Percentiles rank a stretch among this genome's conserved stretches.
These are phyloP conservation scores for Aptenodytes forsteri DNA, from an alignment of 2,113 vertebrate species.

Conservation along the genomic window DNA sequence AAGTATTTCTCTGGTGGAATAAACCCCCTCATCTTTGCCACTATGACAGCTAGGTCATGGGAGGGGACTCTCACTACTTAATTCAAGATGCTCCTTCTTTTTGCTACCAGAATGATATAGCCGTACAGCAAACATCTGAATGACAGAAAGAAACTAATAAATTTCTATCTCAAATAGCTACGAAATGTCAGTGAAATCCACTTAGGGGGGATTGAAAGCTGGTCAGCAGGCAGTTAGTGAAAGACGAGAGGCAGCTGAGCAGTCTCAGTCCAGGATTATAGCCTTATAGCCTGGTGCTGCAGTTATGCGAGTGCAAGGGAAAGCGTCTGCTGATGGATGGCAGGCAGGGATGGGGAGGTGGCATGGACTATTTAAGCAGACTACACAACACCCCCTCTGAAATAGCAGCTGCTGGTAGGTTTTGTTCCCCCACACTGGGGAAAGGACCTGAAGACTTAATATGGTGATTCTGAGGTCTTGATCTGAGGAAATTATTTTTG, in stretches of 20 bases:
- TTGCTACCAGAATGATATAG: background rate
- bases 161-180: background rate
- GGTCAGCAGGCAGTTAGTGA: background rate
- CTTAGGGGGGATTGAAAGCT: background rate
- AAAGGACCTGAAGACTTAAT: background rate
- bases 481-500: background rate
- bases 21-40: background rate
- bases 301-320: accelerated
- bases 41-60: background rate
- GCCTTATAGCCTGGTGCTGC: background rate
- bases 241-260: background rate
- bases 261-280: background rate
- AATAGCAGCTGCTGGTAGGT: background rate
- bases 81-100: background rate
- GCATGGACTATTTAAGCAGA: background rate
- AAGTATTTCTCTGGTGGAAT: background rate
- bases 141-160: background rate
- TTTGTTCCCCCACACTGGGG: background rate
- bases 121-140: background rate
- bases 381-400: background rate
- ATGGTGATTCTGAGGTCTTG: background rate
- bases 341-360: background rate
- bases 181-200: background rate
- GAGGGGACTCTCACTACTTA: background rate
- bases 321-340: background rate